Conservation (phyloP, 2,888 invertebrate genomes). For the Amaurobius ferox region DNA sequence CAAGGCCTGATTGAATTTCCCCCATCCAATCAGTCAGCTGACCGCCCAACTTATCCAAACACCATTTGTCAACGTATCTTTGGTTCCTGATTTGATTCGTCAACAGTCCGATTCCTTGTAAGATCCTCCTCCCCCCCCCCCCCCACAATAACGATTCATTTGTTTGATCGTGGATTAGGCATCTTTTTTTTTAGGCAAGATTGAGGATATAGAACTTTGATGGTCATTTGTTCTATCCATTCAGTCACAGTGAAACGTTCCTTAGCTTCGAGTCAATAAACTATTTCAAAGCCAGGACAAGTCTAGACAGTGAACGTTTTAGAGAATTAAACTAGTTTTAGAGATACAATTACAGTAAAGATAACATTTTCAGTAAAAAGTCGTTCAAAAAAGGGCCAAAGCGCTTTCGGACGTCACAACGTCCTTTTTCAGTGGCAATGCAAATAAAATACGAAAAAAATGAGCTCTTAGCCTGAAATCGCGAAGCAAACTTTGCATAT, state of each 20-base stretch:
- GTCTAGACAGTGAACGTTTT: no score
- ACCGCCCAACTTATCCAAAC: constrained; percentile 69
- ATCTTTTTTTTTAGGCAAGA: neutral
- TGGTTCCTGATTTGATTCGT: constrained; percentile 50
- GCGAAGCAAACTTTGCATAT: no score
- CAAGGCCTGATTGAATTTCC: constrained; percentile 55
- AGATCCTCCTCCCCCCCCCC: neutral
- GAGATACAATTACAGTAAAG: no score
- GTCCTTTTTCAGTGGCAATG: no score
- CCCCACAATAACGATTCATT: constrained; percentile 17
- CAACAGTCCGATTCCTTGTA: constrained; percentile 23
- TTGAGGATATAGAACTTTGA: neutral
- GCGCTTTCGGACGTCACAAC: no score
- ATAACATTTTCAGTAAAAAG: no score
- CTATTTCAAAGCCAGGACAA: no score
- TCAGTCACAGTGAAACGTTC: neutral
- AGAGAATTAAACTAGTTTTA: no score
- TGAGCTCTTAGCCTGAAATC: no score
- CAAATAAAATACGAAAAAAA: no score
- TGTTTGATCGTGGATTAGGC: constrained; percentile 21
- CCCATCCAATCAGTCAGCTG: constrained; percentile 64
- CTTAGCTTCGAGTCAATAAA: no score
- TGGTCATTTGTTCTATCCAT: neutral
- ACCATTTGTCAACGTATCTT: constrained; percentile 58
- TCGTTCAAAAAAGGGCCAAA: no score